These are phyloP conservation scores for Antheraea assamensis DNA, from an alignment of 2,888 invertebrate species.

Conservation along the genomic window DNA sequence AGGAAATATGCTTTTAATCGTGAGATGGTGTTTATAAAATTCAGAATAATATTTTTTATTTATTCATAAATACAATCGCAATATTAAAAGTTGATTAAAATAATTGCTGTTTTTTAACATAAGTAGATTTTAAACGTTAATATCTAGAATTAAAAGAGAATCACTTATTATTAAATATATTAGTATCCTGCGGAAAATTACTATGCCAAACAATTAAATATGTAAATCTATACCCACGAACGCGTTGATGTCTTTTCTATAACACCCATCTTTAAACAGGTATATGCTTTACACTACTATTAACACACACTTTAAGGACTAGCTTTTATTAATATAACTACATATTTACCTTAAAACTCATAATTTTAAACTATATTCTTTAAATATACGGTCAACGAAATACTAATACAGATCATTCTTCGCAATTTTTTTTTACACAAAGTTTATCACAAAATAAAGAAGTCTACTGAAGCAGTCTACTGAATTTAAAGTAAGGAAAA, in stretches of 20 bases:
- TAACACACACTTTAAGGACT: neutral
- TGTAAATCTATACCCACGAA: conserved; percentile 5
- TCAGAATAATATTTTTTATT: no score
- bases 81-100: no score
- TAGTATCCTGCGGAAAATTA: neutral
- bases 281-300: neutral
- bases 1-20: neutral
- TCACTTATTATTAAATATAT: no score
- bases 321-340: neutral
- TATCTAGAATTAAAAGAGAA: no score
- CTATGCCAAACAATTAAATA: neutral
- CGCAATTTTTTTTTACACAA: neutral
- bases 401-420: neutral
- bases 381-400: neutral
- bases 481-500: neutral
- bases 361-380: neutral
- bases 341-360: neutral
- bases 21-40: neutral
- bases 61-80: no score
- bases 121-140: no score
- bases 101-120: no score
- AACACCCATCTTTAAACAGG: conserved; percentile 21
- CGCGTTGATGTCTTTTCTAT: conserved; percentile 55
- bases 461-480: no score
- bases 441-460: no score